Base-by-base conservation (phyloP, 2,113 vertebrate species). In the Hippocampus barbouri region DNA sequence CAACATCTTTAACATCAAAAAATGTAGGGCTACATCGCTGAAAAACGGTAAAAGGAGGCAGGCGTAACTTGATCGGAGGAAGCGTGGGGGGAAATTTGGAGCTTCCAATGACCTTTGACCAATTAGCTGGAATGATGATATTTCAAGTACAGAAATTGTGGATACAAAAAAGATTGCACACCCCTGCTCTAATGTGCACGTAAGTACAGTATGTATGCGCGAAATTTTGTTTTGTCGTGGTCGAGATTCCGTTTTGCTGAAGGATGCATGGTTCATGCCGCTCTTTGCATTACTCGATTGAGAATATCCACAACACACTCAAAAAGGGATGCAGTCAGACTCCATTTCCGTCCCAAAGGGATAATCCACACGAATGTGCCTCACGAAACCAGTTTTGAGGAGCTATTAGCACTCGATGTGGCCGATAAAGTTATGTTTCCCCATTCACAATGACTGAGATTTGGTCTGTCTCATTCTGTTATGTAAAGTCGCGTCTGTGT, bases 401-500 rank as follows among this genome's bases (percentile, higher is more conserved):
- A 8, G 10, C 54, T 4, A 23, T 23, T 56, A 56, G 21, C 8
- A 23, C 20, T 56, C 53, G 11, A 56, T 54, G 51, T 9, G 21
- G 8, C 49, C 49, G 18, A 21, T 51, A 15, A 49, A 49, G 4
- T 10, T 47, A 21, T 8, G 49, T 51, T 18, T 56, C 21, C 53
- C 53, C 53, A 10, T 23, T 56, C 53, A 23, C 8, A 2, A 56
- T 56, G 53, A 56, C 53, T 23, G 21, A 8, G 8, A 45, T 56
- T 53, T 47, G 34, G 72, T 86, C 70, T 75, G 72, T 87, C 82
- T 47, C 14, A 47, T 47, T 47, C 83, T 80, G 88, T 88, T 77
- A 91, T 87, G 89, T 84, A 89, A 90, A 86, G 78, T 69, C 81
- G 62, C 49, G 34, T 78, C 74, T 74, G 25, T 16, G 62, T 81